A percentile compares a stretch with the other conserved stretches of the same genome.
These are phyloP conservation scores for Drosophila incognita DNA, from an alignment of 2,888 invertebrate genomes.

Conservation along the genomic window DNA sequence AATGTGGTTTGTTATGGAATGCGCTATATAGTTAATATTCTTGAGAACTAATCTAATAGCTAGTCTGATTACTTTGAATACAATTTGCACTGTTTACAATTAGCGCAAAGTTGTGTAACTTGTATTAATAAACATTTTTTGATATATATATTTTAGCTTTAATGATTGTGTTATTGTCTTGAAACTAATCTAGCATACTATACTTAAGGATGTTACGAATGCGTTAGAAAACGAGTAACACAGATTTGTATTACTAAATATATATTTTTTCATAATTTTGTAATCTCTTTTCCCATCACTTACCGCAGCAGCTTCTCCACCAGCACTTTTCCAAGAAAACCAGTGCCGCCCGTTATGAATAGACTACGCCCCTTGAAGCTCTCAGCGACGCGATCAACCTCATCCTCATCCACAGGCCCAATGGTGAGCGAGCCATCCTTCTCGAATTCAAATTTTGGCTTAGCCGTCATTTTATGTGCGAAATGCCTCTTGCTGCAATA, in stretches of 20 bases:
- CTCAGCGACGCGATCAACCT: conserved; percentile 83
- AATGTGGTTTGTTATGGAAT: conserved; percentile 8
- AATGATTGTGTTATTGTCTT: background rate
- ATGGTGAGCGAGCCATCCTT: conserved; percentile 74
- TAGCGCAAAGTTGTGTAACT: background rate
- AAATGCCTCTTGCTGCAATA: conserved; percentile 24
- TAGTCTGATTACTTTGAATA: background rate
- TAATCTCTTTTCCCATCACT: background rate
- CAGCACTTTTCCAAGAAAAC: conserved; percentile 85
- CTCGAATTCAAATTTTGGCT: conserved; percentile 80
- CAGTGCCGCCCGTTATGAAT: conserved; percentile 85
- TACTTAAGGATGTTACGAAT: background rate
- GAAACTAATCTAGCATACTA: background rate
- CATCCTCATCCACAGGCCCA: conserved; percentile 70
- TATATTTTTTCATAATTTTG: background rate
- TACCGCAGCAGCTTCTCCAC: conserved; percentile 85
- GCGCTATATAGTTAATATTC: background rate
- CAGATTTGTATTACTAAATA: background rate
- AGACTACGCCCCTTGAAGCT: conserved; percentile 82
- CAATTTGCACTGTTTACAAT: background rate
- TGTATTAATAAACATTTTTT: background rate
- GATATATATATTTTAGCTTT: background rate
- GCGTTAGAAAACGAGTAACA: background rate
- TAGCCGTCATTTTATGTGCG: conserved; percentile 69
- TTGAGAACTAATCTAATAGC: background rate